Percentiles rank a stretch among this genome's conserved stretches.
phyloP scores from a whole-genome alignment of 2,113 vertebrate species.

The Sceloporus tristichus region DNA sequence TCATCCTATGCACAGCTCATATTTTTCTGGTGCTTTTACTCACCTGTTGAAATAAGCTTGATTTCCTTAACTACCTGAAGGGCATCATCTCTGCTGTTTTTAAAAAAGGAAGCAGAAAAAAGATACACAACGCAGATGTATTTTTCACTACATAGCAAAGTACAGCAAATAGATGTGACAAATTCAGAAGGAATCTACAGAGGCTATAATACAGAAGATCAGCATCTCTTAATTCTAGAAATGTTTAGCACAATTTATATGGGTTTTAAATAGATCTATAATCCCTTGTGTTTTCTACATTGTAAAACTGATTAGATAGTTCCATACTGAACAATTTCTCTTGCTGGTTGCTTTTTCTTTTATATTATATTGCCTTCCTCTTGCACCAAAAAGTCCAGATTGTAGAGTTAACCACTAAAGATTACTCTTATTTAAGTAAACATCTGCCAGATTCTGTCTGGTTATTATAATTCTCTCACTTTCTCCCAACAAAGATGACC shows the following conservation, averaged over 20 bases:
- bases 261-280: background rate
- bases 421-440: conserved; percentile 48
- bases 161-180: background rate
- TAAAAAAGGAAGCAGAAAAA: background rate
- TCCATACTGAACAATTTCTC: background rate
- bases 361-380: background rate
- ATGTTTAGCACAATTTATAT: background rate
- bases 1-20: too few species aligned
- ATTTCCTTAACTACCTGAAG: background rate
- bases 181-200: background rate
- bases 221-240: background rate
- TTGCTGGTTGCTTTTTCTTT: conserved; percentile 2
- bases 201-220: background rate
- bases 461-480: conserved; percentile 61
- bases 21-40: background rate
- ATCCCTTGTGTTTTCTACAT: background rate
- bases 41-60: background rate
- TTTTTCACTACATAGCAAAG: background rate
- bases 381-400: conserved; percentile 42
- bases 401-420: conserved; percentile 35
- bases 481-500: conserved; percentile 53
- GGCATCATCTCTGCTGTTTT: background rate
- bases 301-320: conserved; percentile 3
- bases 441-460: conserved; percentile 66
- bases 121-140: background rate